These are phyloP conservation scores for Pangasius djambal DNA, from an alignment of 2,797 vertebrate species.

Conservation along the genomic window DNA sequence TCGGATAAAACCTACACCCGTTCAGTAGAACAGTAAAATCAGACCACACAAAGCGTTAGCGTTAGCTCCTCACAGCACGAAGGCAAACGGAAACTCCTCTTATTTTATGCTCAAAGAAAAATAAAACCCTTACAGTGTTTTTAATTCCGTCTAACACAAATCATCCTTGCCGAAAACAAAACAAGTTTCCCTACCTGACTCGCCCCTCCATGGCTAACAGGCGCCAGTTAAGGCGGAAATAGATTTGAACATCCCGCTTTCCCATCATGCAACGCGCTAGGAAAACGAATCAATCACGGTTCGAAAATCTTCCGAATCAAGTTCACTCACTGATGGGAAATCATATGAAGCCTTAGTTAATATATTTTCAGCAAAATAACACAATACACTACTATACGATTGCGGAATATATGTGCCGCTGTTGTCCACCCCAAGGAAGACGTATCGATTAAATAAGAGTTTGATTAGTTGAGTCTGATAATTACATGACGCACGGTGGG, in stretches of 20 bases:
- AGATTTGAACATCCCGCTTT: conserved; percentile 66
- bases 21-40: neutral
- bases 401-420: neutral
- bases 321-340: too few species aligned
- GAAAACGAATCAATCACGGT: conserved; percentile 13
- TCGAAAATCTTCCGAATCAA: neutral
- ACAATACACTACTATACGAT: neutral
- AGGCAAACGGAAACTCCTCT: neutral
- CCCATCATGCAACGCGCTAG: conserved; percentile 50
- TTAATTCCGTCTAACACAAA: neutral
- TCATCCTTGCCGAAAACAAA: neutral
- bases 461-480: neutral
- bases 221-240: conserved; percentile 22
- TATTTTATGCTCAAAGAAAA: neutral
- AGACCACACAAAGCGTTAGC: neutral
- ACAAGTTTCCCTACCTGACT: conserved; percentile 45
- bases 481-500: neutral
- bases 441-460: neutral
- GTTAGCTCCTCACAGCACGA: neutral
- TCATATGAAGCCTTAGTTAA: neutral
- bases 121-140: neutral
- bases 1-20: neutral
- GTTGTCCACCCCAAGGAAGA: neutral
- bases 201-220: conserved; percentile 57
- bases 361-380: neutral